Base-by-base conservation (phyloP, 2,113 vertebrate genomes). In the Chaetops frenatus region DNA sequence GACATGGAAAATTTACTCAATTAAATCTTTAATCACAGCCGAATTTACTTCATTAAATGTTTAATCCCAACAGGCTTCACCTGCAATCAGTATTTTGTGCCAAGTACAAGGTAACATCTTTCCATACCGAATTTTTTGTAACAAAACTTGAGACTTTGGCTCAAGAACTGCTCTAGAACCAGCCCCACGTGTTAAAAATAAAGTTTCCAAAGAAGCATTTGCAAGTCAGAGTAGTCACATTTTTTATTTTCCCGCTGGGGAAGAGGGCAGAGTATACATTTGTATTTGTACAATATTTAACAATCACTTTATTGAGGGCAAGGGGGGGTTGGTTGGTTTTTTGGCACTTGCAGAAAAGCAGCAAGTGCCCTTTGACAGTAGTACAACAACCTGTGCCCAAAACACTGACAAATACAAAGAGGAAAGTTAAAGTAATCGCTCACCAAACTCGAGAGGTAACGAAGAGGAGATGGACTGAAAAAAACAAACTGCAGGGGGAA, bases 211-310 rank as follows among this genome's bases (percentile, higher is more conserved):
- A 81, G 85, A 95, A 90, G 62, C 97, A 67, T 61, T 38, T 73
- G 73, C 97, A 69, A 97, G 94, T 93, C 72, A 66, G 71, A 98
- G 98, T 98, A 98, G 98, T 99, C 98, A 98, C 97, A 97, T 98
- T 98, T 98, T 98, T 98, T 98, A 98, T 98, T 98, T 98, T 97
- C 87, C 95, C 97, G 94, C 90, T 87, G 81, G 97, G 97, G 78
- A 86, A 88, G 33, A 50, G 96, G 97, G 96, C 95, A 97, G 98
- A 98, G 98, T 98, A 99, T 99, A 99, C 98, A 98, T 98, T 98
- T 96, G 97, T 98, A 98, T 98, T 98, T 99, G 97, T 99, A 99
- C 98, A 99, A 98, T 99, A 99, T 99, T 98, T 98, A 98, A 99
- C 98, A 98, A 98, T 98, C 98, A 98, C 98, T 98, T 97, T 98